phyloP scores from a whole-genome alignment of 2,113 vertebrate genomes.

The Fregetta grallaria region DNA sequence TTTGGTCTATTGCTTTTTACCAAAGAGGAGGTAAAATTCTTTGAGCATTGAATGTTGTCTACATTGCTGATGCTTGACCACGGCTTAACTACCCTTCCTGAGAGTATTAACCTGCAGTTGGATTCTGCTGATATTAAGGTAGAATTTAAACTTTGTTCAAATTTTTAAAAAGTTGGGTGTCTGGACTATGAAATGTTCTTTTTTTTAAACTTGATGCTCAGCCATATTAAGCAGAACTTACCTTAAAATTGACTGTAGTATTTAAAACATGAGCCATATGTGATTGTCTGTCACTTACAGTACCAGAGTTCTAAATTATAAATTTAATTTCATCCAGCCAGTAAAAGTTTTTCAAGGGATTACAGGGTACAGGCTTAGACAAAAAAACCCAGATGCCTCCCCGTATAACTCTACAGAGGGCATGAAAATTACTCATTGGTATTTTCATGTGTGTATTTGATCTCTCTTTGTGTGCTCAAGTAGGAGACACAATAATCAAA shows the following conservation, averaged over 20 bases:
- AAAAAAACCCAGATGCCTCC: rapidly evolving
- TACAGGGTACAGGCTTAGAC: background rate
- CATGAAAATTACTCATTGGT: background rate
- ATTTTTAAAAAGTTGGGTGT: rapidly evolving
- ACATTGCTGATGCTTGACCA: background rate
- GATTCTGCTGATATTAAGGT: background rate
- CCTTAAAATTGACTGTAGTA: background rate
- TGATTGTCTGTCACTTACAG: background rate
- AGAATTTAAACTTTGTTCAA: background rate
- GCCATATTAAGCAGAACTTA: background rate
- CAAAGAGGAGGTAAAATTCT: background rate
- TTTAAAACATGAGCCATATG: background rate
- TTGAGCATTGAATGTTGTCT: background rate
- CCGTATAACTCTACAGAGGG: background rate
- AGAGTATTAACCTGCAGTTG: background rate
- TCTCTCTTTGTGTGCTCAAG: background rate
- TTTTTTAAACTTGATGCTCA: background rate
- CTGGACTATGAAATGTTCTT: background rate
- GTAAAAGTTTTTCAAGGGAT: background rate
- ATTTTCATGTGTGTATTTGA: background rate
- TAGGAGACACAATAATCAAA: background rate
- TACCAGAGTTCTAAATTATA: background rate
- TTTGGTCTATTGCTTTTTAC: background rate
- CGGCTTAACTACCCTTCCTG: background rate
- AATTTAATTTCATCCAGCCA: background rate